Conservation (phyloP, 1,140 invertebrate genomes). For the Bactericera cockerelli region DNA sequence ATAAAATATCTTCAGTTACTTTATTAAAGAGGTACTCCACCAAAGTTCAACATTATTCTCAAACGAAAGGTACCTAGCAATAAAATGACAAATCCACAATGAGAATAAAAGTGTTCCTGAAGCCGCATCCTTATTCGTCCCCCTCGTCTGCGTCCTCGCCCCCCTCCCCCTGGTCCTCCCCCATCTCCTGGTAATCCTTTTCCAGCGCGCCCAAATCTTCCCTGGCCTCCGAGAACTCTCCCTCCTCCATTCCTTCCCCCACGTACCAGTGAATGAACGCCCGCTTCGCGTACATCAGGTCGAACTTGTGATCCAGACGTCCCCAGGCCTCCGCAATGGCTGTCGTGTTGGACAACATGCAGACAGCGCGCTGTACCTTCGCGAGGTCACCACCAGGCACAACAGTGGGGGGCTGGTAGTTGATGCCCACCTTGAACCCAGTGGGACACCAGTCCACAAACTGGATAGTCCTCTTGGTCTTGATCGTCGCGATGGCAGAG, state of each 20-base stretch:
- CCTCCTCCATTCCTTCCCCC: conserved; percentile 61
- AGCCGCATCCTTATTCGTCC: conserved; percentile 31
- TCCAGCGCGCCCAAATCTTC: conserved; percentile 57
- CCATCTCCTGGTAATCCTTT: conserved; percentile 47
- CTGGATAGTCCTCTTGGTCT: no score
- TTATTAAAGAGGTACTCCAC: no score
- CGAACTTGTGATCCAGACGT: conserved; percentile 56
- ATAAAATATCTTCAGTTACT: no score
- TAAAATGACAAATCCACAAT: no score
- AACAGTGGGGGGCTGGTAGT: conserved; percentile 57
- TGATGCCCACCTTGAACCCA: conserved; percentile 43
- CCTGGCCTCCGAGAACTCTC: conserved; percentile 56
- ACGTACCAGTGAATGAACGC: conserved; percentile 68
- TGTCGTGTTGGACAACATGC: no score
- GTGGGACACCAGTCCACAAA: no score
- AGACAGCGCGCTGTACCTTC: conserved; percentile 67
- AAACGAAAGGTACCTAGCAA: no score
- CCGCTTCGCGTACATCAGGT: conserved; percentile 63
- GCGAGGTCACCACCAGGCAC: conserved; percentile 66
- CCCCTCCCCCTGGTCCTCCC: conserved; percentile 43
- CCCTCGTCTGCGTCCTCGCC: conserved; percentile 54
- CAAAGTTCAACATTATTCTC: no score
- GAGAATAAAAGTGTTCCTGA: no score
- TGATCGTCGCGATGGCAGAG: conserved; percentile 67
- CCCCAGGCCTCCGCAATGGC: conserved; percentile 70